phyloP scores from a whole-genome alignment of 2,113 vertebrate genomes.

The Pao palembangensis region DNA sequence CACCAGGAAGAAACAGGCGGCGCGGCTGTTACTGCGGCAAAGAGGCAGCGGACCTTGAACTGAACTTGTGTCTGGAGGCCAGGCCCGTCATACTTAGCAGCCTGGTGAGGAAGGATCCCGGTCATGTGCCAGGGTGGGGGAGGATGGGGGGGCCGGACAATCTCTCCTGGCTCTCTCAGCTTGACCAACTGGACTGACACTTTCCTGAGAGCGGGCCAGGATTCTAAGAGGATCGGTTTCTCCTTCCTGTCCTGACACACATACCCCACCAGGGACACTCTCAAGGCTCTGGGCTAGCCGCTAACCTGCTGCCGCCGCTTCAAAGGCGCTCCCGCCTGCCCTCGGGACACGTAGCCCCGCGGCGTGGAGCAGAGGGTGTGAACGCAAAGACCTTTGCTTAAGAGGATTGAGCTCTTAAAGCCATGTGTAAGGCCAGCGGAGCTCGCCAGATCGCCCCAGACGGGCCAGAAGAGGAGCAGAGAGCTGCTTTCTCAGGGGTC shows the following conservation, averaged over 20 bases:
- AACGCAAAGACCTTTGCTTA: constrained; percentile 49
- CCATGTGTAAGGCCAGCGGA: constrained; percentile 1
- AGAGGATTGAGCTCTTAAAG: constrained; percentile 64
- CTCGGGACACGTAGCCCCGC: constrained; percentile 20
- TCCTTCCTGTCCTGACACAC: constrained; percentile 60
- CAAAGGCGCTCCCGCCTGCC: constrained; percentile 16
- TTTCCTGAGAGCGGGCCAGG: constrained; percentile 61
- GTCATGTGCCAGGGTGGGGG: too few relatives aligned
- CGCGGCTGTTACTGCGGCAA: too few relatives aligned
- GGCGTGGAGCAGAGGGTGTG: constrained; percentile 20
- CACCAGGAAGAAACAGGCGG: too few relatives aligned
- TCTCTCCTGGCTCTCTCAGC: constrained; percentile 49
- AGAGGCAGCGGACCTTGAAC: too few relatives aligned
- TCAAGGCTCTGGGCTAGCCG: constrained; percentile 24
- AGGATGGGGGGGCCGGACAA: too few relatives aligned
- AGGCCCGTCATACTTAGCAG: too few relatives aligned
- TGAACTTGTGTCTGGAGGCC: too few relatives aligned
- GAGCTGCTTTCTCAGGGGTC: background rate
- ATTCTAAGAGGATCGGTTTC: constrained; percentile 69
- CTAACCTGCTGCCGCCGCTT: constrained; percentile 19
- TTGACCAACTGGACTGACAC: constrained; percentile 64
- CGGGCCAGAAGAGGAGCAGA: too few relatives aligned
- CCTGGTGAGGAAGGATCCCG: constrained; percentile 35
- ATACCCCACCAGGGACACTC: constrained; percentile 37
- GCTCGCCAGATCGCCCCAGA: background rate